Evolutionary conservation across 2,113 vertebrate species (phyloP).

Genomic region (Hippolais icterina): DNA sequence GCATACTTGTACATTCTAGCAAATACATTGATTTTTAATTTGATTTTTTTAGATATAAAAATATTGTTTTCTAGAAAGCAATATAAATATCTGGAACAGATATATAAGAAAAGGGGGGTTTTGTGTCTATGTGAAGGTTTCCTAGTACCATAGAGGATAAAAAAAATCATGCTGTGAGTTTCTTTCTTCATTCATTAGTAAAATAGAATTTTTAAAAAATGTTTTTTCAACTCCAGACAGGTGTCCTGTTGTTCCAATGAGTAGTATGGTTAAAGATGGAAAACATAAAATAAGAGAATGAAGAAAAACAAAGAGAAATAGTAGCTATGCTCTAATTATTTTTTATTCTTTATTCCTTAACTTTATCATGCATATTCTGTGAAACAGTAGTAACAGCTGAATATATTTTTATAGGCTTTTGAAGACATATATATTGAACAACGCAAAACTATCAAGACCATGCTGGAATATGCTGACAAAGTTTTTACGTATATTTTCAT

Average conservation of each 20-base stretch:
- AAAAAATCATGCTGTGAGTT: not conserved
- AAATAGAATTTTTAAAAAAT: not conserved
- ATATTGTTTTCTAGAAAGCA: not conserved
- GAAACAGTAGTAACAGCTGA: not conserved
- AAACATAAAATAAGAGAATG: not conserved
- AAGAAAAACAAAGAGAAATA: not conserved
- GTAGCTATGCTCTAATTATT: not conserved
- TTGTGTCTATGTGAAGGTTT: not conserved
- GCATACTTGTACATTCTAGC: not conserved
- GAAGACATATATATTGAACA: conserved; percentile 93
- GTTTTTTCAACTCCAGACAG: not conserved
- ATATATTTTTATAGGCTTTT: conserved; percentile 83
- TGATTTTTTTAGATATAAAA: not conserved
- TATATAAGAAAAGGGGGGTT: fast-evolving
- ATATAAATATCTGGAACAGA: not conserved
- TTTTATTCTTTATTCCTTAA: not conserved
- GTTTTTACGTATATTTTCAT: conserved; percentile 98
- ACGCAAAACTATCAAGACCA: conserved; percentile 85
- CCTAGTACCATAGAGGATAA: not conserved
- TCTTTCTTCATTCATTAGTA: not conserved
- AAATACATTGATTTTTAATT: not conserved
- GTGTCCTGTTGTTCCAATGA: not conserved
- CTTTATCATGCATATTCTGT: not conserved
- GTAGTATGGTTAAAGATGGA: not conserved
- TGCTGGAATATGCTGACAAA: conserved; percentile 95